A percentile compares a stretch with the other conserved stretches of the same genome.
These are phyloP conservation scores for Mobula hypostoma DNA, from an alignment of 2,113 vertebrate genomes.

Conservation along the genomic window DNA sequence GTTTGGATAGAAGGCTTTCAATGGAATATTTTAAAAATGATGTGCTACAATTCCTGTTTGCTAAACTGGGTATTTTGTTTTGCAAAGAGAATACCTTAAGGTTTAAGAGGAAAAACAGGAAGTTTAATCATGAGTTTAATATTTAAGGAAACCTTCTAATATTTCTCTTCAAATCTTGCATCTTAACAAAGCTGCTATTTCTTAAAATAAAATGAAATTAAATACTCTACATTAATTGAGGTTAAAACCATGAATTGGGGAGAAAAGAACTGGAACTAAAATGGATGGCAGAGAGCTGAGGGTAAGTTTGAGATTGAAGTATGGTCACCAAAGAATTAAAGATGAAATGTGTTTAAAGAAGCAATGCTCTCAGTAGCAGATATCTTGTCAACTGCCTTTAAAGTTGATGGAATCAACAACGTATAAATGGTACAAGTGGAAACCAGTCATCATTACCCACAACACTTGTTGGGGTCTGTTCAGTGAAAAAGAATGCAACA, in stretches of 20 bases:
- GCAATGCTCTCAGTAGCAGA: neutral
- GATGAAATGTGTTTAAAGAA: neutral
- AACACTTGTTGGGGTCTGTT: neutral
- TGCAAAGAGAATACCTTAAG: neutral
- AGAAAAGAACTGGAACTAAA: neutral
- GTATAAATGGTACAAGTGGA: neutral
- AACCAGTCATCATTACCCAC: neutral
- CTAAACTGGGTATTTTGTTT: neutral
- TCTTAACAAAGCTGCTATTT: neutral
- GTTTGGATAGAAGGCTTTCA: neutral
- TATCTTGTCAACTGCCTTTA: neutral
- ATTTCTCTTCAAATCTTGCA: neutral
- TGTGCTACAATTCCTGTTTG: neutral
- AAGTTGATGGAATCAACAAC: neutral
- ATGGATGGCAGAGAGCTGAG: neutral
- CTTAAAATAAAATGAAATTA: neutral
- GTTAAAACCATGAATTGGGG: neutral
- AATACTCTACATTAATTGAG: neutral
- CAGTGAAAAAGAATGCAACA: neutral
- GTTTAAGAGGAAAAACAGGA: neutral
- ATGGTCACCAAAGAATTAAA: neutral
- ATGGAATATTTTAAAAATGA: neutral
- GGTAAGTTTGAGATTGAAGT: neutral
- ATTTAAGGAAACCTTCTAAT: neutral
- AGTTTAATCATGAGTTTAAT: neutral